A percentile compares a stretch with the other conserved stretches of the same genome.
Evolutionary conservation across 1,140 invertebrate species (phyloP).

Genomic region (Drosophila nigrodunni): DNA sequence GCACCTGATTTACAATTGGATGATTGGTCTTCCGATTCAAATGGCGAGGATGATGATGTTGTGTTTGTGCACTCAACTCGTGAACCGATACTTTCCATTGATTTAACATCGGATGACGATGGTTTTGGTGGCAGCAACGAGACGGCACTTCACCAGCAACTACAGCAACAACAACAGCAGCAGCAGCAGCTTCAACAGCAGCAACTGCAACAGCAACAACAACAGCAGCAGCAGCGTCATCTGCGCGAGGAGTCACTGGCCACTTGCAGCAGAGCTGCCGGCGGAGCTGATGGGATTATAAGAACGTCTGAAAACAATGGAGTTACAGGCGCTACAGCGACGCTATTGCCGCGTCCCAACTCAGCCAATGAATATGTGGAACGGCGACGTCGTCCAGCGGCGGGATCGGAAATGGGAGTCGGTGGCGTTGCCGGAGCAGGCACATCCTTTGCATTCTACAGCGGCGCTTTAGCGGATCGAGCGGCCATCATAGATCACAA

Average conservation of each 20-base stretch:
- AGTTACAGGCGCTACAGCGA: background rate
- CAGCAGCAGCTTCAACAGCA: constrained; percentile 20
- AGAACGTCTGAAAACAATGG: background rate
- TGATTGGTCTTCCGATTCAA: constrained; percentile 90
- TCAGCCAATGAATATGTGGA: constrained; percentile 39
- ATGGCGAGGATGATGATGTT: constrained; percentile 87
- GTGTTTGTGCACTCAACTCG: constrained; percentile 82
- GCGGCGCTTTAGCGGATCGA: constrained; percentile 63
- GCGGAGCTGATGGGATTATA: constrained; percentile 7
- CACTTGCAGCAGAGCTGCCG: constrained; percentile 16
- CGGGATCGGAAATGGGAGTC: background rate
- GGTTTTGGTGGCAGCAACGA: constrained; percentile 42
- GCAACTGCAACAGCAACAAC: constrained; percentile 15
- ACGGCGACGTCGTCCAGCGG: constrained; percentile 25
- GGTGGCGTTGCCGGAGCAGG: constrained; percentile 11
- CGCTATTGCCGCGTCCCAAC: constrained; percentile 27
- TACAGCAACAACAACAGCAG: constrained; percentile 18
- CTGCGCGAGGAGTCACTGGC: constrained; percentile 28
- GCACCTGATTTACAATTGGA: constrained; percentile 92
- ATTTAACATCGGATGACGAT: constrained; percentile 80
- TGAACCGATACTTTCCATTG: constrained; percentile 80
- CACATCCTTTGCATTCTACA: constrained; percentile 72
- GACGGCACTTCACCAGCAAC: constrained; percentile 16
- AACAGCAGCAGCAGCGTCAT: constrained; percentile 25
- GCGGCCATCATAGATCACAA: constrained; percentile 65